A percentile compares a stretch with the other conserved stretches of the same genome.
Conservation (phyloP, 2,888 invertebrate species). For the Nephrotoma flavescens region DNA sequence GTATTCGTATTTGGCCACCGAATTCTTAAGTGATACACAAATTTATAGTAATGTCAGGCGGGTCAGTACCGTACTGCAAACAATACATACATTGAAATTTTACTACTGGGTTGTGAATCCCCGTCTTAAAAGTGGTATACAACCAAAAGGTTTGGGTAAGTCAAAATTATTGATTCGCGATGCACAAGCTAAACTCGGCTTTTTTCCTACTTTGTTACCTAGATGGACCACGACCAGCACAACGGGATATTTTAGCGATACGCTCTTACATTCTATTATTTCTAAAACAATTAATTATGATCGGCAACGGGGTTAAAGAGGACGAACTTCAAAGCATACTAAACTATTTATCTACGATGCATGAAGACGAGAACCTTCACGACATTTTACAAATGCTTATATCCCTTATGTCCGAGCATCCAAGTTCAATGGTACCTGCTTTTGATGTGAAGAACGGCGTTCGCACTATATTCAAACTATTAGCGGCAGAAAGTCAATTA, state of each 20-base stretch:
- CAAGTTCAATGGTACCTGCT: slow-evolving; percentile 97
- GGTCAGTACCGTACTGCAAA: slow-evolving; percentile 94
- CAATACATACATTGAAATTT: slow-evolving; percentile 96
- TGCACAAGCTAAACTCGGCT: neutral
- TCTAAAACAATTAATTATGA: slow-evolving; percentile 90
- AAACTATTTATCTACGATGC: slow-evolving; percentile 94
- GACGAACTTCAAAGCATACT: slow-evolving; percentile 97
- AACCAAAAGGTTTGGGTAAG: slow-evolving; percentile 88
- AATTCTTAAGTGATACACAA: slow-evolving; percentile 94
- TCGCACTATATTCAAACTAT: slow-evolving; percentile 88
- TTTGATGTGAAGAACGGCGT: slow-evolving; percentile 97
- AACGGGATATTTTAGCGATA: slow-evolving; percentile 88
- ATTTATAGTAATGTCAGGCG: slow-evolving; percentile 93
- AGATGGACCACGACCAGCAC: slow-evolving; percentile 90
- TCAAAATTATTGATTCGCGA: slow-evolving; percentile 12
- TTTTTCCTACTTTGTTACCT: neutral
- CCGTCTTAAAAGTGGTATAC: slow-evolving; percentile 83
- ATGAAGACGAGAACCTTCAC: slow-evolving; percentile 97
- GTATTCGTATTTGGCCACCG: slow-evolving; percentile 97
- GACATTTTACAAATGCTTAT: slow-evolving; percentile 96
- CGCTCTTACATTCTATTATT: slow-evolving; percentile 90
- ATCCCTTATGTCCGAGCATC: slow-evolving; percentile 95
- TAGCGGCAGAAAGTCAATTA: slow-evolving; percentile 90
- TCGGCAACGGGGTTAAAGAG: slow-evolving; percentile 93
- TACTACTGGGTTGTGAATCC: slow-evolving; percentile 99